Base-by-base conservation (phyloP, 2,113 vertebrate genomes). In the Pelmatolapia mariae region DNA sequence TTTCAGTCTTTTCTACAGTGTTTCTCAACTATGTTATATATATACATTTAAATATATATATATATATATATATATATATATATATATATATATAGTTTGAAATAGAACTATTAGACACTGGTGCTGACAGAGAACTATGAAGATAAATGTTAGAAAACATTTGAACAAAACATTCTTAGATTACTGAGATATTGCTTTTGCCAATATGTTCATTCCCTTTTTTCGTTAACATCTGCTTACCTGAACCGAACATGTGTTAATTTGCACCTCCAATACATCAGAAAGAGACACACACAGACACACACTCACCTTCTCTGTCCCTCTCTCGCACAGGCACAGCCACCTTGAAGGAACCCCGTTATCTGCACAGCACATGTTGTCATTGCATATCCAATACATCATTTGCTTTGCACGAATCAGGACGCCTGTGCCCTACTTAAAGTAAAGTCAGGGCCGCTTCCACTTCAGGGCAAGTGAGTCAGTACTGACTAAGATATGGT, bases 241-340 rank as follows among this genome's bases (percentile, higher is more conserved):
- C 87, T 94, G 89, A 84, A 68, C 47, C 6, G 10, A 92, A 33
- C 84, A 88, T 88, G 89, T 91, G 89, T 84, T 89, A 33, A 91
- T 93, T 94, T 93, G 81, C 89, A 94, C 93, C 90, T 90, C 85
- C 82, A 87, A 73, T 78, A 54, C 50, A 88, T 89, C 78, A 90
- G 66, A 57, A 82, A 83, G 54, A 45, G 83, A 89, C 45, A 15
- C 52, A 88, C 29, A 87, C 86, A 54, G 13, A 57, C 12, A 47
- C 45, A 12, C 15, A 4, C 61, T 33, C 38, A 53, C 47, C 45
- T 9, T 33, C 40, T 29, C 66, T 15, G 31, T 50, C 24, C 7
- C 66, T 5, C 24, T 36, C 73, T 53, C 31, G 5, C 76, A 88
- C 82, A 85, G 53, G 53, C 57, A 57, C 76, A 83, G 47, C 59